Evolutionary conservation across 2,797 vertebrate genomes (phyloP).

Genomic region (Coregonus ussuriensis): DNA sequence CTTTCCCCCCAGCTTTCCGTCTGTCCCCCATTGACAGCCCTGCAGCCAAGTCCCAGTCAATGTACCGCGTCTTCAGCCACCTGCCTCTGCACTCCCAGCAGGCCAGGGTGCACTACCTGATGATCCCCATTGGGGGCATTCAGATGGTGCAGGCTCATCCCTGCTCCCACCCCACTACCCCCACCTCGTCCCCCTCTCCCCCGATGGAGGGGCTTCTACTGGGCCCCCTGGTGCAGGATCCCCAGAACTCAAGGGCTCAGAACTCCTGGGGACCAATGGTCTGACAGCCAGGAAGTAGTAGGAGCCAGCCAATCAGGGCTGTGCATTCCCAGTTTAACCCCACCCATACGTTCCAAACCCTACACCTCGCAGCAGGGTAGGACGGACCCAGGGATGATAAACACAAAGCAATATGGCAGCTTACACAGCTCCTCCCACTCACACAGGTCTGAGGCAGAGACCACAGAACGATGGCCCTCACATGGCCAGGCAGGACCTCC

Average conservation of each 20-base stretch:
- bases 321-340: conserved; percentile 49
- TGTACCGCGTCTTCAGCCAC: conserved; percentile 91
- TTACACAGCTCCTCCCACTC: conserved; percentile 75
- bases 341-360: conserved; percentile 56
- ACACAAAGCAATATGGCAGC: conserved; percentile 83
- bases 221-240: conserved; percentile 78
- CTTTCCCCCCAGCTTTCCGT: conserved; percentile 62
- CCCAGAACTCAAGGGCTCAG: conserved; percentile 69
- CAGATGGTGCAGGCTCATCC: conserved; percentile 90
- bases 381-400: conserved; percentile 61
- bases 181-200: conserved; percentile 74
- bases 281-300: conserved; percentile 55
- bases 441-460: conserved; percentile 64
- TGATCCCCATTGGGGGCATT: conserved; percentile 94
- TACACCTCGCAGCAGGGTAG: neutral
- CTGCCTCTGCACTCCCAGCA: conserved; percentile 96
- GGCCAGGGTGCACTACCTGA: conserved; percentile 82
- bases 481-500: conserved; percentile 47
- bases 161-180: conserved; percentile 71
- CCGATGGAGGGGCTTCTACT: conserved; percentile 79
- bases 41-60: conserved; percentile 53
- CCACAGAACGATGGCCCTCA: conserved; percentile 45
- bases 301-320: conserved; percentile 68
- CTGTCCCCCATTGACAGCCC: conserved; percentile 59
- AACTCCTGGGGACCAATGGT: conserved; percentile 73